Base-by-base conservation (phyloP, 2,113 vertebrate species). In the Thryonomys swinderianus region DNA sequence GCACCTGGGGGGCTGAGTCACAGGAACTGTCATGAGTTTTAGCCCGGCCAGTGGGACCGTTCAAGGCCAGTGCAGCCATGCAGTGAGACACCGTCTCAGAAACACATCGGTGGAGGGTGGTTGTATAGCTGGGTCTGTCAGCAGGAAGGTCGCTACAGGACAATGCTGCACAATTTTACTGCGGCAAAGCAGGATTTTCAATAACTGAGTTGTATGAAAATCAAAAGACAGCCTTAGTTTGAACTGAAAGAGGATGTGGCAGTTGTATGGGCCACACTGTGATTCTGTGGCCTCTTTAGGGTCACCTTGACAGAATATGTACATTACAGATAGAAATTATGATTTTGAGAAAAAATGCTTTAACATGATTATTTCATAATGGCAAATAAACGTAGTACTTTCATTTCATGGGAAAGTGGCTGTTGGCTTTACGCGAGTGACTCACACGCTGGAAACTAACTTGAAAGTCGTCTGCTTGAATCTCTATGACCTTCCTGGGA, bases 401-500 rank as follows among this genome's bases (percentile, higher is more conserved):
- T 95, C 69, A 48, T 67, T 85, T 53, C 51, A 85, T 90, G 34
- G 71, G 88, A 64, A 88, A 30, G 7, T 90, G 5, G 16, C 21
- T 78, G 16, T 76, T 78, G 59, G n/a, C 37, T 45, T 91, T 93
- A 74, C 1, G 78, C 48, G 40, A 59, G 51, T 85, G 93, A 62
- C 25, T 4, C 34, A 93, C 80, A 64, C 82, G 53, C 71, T 90
- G 30, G 81, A 95, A 95, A 88, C 34, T 62, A 86, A 93, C 96
- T 83, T 82, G 32, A 89, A 66, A 89, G n/a, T 73, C 94, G 62
- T 90, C 14, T 13, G 20, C 20, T 59, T 92, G 59, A 95, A 85
- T 91, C 4, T 10, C 92, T 92, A 95, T 92, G 78, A 95, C 73
- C 88, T 96, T 96, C 81, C 81, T 18, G 34, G 74, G 82, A 79